Conservation (phyloP, 1,140 invertebrate species). For the Drosophila lacertosa region DNA sequence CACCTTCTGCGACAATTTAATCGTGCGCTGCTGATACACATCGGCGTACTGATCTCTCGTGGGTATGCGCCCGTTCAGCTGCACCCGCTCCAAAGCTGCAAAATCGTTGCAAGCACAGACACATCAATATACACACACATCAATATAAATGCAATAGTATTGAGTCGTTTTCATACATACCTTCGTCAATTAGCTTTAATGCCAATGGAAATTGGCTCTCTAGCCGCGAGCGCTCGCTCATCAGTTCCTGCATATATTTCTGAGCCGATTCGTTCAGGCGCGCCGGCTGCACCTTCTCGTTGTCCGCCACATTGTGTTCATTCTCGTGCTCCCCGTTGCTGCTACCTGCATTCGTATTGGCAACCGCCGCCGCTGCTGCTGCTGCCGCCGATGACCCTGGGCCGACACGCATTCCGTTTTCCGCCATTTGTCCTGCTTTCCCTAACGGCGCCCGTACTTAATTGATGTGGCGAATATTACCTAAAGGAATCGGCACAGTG, state of each 20-base stretch:
- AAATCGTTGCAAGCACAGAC: conserved; percentile 6
- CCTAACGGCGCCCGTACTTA: conserved; percentile 31
- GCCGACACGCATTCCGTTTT: conserved; percentile 80
- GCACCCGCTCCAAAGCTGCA: conserved; percentile 87
- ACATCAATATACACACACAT: not conserved
- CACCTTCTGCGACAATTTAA: conserved; percentile 92
- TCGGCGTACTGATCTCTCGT: conserved; percentile 91
- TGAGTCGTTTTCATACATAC: conserved; percentile 67
- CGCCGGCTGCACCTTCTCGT: conserved; percentile 65
- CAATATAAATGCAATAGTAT: conserved; percentile 3
- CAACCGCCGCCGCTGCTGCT: conserved; percentile 34
- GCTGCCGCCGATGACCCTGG: conserved; percentile 73
- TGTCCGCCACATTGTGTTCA: conserved; percentile 68
- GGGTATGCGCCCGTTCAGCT: conserved; percentile 86
- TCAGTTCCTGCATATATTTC: conserved; percentile 81
- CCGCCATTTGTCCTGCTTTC: conserved; percentile 78
- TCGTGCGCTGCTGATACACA: conserved; percentile 93
- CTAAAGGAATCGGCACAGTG: conserved; percentile 41
- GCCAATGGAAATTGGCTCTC: conserved; percentile 80
- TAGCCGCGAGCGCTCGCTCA: conserved; percentile 75
- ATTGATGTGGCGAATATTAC: conserved; percentile 43
- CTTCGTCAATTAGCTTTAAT: conserved; percentile 81
- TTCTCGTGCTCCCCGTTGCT: conserved; percentile 78
- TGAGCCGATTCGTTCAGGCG: conserved; percentile 70
- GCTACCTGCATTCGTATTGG: conserved; percentile 38